Percentiles rank a stretch among this genome's conserved stretches.
Conservation (phyloP, 2,888 invertebrate genomes). For the Lamellibrachia satsuma region DNA sequence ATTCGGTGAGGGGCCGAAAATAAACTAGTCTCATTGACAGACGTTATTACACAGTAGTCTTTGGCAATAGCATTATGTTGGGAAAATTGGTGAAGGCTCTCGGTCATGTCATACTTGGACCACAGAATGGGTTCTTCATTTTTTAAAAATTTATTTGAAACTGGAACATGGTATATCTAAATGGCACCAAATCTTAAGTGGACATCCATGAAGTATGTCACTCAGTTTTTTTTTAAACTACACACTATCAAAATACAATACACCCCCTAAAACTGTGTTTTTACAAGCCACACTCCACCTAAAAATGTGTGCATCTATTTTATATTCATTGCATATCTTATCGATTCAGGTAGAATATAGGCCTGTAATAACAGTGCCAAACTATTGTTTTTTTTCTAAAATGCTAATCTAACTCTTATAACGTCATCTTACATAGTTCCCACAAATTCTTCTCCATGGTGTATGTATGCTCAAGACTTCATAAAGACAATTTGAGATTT, state of each 20-base stretch:
- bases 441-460: too few relatives aligned
- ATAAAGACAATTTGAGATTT: neutral
- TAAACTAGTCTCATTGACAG: neutral
- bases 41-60: neutral
- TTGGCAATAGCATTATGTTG: neutral
- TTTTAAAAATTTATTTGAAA: neutral
- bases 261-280: too few relatives aligned
- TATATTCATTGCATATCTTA: too few relatives aligned
- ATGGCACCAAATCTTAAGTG: neutral
- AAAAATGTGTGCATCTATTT: too few relatives aligned
- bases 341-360: too few relatives aligned
- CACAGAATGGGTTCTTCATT: neutral
- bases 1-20: neutral
- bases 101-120: neutral
- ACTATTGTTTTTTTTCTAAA: too few relatives aligned
- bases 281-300: too few relatives aligned
- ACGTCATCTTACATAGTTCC: too few relatives aligned
- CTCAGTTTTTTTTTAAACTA: neutral
- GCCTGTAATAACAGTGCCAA: too few relatives aligned
- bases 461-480: too few relatives aligned
- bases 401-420: too few relatives aligned
- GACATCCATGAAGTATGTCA: neutral
- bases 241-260: too few relatives aligned
- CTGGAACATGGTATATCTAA: neutral
- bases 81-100: neutral